phyloP scores from a whole-genome alignment of 1,140 invertebrate species.

The Pogonomyrmex barbatus region DNA sequence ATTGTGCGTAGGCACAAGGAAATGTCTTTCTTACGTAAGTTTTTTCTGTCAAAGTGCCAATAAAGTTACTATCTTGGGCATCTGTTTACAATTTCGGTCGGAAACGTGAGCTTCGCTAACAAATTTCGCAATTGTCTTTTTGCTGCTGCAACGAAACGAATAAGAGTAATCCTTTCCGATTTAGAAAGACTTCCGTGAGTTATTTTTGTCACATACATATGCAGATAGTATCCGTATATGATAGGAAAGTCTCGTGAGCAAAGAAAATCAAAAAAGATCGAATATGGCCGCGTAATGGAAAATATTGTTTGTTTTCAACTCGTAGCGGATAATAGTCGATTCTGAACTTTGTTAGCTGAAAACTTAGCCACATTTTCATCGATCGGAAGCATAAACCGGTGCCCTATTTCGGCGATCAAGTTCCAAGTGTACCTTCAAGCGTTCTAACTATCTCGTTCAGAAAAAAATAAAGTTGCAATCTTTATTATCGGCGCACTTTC shows the following conservation, averaged over 20 bases:
- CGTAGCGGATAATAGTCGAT: neutral
- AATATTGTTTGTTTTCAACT: neutral
- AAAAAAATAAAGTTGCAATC: neutral
- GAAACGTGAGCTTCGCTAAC: neutral
- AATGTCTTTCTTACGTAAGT: constrained; percentile 3
- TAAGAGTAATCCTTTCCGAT: neutral
- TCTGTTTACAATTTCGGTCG: constrained; percentile 10
- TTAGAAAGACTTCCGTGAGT: neutral
- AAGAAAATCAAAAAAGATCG: neutral
- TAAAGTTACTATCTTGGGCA: neutral
- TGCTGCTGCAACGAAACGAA: neutral
- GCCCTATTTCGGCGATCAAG: constrained; percentile 21
- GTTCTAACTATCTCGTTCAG: constrained; percentile 37
- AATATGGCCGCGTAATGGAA: neutral
- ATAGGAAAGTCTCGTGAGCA: neutral
- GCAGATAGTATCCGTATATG: neutral
- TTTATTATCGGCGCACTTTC: constrained; percentile 6
- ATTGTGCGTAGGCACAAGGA: constrained; percentile 2
- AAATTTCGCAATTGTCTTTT: neutral
- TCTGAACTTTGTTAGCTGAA: neutral
- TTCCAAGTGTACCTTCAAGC: constrained; percentile 44
- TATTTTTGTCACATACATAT: neutral
- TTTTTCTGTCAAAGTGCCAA: constrained; percentile 53
- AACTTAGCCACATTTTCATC: neutral
- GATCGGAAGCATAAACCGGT: neutral